Evolutionary conservation across 2,797 vertebrate species (phyloP).

Genomic region (Lutjanus campechanus): DNA sequence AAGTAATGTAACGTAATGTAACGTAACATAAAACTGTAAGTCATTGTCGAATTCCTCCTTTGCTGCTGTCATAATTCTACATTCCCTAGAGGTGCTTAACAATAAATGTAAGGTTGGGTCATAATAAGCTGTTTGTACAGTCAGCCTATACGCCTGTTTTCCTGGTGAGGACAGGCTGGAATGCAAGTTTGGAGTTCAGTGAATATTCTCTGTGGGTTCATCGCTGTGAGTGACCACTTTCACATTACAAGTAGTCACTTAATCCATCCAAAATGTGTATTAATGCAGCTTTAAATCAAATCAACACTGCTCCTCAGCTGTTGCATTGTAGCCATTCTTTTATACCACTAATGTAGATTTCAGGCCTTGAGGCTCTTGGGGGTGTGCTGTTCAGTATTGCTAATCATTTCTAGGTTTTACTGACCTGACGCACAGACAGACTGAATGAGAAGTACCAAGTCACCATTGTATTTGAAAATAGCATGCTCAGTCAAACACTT

Average conservation of each 20-base stretch:
- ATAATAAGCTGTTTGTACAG: too few species aligned
- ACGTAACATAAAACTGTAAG: too few species aligned
- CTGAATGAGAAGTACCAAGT: slow-evolving; percentile 22
- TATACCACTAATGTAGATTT: background rate
- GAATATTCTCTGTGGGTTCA: background rate
- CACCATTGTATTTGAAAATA: slow-evolving; percentile 40
- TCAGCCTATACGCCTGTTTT: too few species aligned
- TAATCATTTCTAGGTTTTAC: slow-evolving; percentile 18
- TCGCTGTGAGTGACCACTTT: background rate
- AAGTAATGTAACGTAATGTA: too few species aligned
- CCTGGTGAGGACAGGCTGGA: too few species aligned
- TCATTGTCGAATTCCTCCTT: too few species aligned
- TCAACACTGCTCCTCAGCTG: background rate
- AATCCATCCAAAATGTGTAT: background rate
- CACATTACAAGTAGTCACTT: background rate
- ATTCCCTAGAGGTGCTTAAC: too few species aligned
- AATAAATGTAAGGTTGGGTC: too few species aligned
- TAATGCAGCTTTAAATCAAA: background rate
- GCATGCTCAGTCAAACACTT: slow-evolving; percentile 3
- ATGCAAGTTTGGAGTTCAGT: background rate
- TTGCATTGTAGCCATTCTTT: background rate
- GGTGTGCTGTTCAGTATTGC: background rate
- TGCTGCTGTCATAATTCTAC: too few species aligned
- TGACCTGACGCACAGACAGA: background rate
- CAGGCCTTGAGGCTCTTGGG: background rate